These are phyloP conservation scores for Eulemur rubriventer DNA, from an alignment of 2,797 vertebrate species.

Conservation along the genomic window DNA sequence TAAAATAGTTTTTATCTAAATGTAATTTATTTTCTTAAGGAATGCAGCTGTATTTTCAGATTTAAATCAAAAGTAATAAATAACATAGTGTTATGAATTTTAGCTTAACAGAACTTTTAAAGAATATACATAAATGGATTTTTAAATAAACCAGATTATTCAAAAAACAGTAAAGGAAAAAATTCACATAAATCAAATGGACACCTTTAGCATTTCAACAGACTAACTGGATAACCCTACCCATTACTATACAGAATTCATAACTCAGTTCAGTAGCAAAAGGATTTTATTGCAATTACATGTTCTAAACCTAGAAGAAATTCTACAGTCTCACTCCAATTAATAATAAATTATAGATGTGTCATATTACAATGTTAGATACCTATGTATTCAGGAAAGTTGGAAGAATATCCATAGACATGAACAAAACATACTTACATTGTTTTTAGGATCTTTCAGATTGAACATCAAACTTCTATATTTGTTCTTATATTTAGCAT, in stretches of 20 bases:
- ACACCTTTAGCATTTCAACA: neutral
- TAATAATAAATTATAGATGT: neutral
- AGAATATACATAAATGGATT: neutral
- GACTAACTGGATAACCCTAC: neutral
- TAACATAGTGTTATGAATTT: neutral
- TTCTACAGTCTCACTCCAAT: neutral
- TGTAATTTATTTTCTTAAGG: neutral
- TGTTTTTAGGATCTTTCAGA: conserved; percentile 98
- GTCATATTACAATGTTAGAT: neutral
- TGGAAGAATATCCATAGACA: neutral
- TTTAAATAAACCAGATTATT: conserved; percentile 3
- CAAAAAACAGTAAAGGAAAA: neutral
- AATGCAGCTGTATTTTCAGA: neutral
- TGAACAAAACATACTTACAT: conserved; percentile 87
- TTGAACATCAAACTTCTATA: conserved; percentile 99
- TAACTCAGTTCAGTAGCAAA: neutral
- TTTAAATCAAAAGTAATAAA: conserved; percentile 1
- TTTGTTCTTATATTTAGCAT: conserved; percentile 99
- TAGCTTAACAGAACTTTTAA: neutral
- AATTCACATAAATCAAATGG: neutral
- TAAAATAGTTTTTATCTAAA: neutral
- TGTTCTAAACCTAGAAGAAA: neutral
- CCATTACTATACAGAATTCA: neutral
- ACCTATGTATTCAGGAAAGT: neutral
- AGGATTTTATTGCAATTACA: neutral